These are phyloP conservation scores for Poeciliopsis infans DNA, from an alignment of 2,797 vertebrate species.

Conservation along the genomic window DNA sequence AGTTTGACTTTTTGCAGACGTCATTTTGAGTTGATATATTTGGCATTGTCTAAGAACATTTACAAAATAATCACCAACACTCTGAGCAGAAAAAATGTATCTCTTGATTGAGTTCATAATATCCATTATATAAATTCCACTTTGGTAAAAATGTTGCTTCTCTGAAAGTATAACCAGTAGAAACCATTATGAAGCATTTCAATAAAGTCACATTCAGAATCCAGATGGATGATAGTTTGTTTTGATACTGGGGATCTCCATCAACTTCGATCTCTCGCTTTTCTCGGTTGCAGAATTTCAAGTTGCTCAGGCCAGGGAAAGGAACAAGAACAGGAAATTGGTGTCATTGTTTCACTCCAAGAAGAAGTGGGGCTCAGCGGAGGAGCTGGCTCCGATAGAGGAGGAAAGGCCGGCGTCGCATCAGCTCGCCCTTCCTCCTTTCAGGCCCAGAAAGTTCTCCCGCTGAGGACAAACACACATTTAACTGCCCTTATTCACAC, in stretches of 20 bases:
- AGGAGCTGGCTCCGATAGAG: conserved; percentile 73
- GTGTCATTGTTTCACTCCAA: conserved; percentile 79
- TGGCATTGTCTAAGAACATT: not conserved
- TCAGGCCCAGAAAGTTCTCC: conserved; percentile 74
- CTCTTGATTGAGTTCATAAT: not conserved
- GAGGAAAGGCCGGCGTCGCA: conserved; percentile 60
- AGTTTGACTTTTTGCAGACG: not conserved
- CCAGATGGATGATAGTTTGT: not conserved
- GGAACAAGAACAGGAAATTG: conserved; percentile 80
- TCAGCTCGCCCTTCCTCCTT: conserved; percentile 61
- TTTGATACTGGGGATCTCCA: not conserved
- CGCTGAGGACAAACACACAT: conserved; percentile 44
- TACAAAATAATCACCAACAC: not conserved
- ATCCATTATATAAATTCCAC: not conserved
- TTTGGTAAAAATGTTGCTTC: not conserved
- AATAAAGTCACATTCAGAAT: not conserved
- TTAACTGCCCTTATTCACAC: not conserved
- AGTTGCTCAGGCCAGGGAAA: conserved; percentile 74
- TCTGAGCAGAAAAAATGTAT: not conserved
- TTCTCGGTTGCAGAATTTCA: conserved; percentile 62
- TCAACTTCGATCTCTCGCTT: not conserved
- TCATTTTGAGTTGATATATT: not conserved
- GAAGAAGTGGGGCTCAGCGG: conserved; percentile 77
- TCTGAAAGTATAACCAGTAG: not conserved
- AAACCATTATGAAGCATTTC: not conserved